phyloP scores from a whole-genome alignment of 2,888 invertebrate species.

The Polylopha cassiicola region DNA sequence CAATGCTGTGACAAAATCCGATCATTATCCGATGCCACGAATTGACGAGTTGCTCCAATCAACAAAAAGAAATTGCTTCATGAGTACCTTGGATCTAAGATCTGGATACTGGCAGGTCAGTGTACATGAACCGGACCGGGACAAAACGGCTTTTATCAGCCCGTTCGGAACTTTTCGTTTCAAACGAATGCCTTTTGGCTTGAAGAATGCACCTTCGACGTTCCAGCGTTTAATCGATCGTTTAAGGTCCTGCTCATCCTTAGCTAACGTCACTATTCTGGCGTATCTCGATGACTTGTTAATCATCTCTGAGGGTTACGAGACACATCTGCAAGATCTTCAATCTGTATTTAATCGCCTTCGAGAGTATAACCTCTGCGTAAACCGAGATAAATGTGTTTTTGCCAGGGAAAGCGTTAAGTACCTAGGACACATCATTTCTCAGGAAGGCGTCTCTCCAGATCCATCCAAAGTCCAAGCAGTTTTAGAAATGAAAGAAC shows the following conservation, averaged over 20 bases:
- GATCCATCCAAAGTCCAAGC: neutral
- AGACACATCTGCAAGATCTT: neutral
- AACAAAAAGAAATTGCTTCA: neutral
- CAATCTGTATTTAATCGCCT: neutral
- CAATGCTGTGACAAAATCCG: neutral
- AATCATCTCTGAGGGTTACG: neutral
- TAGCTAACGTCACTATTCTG: neutral
- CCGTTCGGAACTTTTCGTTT: neutral
- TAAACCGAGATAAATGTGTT: neutral
- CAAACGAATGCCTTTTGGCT: neutral
- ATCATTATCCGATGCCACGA: neutral
- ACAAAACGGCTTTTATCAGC: neutral
- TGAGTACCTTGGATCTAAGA: neutral
- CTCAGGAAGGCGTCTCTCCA: neutral
- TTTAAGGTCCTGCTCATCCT: neutral
- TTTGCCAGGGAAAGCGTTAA: slow-evolving; percentile 1
- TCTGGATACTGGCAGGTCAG: slow-evolving; percentile 1
- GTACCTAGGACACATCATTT: slow-evolving; percentile 2
- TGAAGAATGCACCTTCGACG: neutral
- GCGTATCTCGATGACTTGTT: slow-evolving; percentile 1
- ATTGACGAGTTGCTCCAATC: slow-evolving; percentile 1
- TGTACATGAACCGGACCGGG: neutral
- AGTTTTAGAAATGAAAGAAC: neutral
- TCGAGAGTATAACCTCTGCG: neutral
- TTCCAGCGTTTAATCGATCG: slow-evolving; percentile 2